Evolutionary conservation across 2,113 vertebrate species (phyloP).

Genomic region (Pavo muticus): DNA sequence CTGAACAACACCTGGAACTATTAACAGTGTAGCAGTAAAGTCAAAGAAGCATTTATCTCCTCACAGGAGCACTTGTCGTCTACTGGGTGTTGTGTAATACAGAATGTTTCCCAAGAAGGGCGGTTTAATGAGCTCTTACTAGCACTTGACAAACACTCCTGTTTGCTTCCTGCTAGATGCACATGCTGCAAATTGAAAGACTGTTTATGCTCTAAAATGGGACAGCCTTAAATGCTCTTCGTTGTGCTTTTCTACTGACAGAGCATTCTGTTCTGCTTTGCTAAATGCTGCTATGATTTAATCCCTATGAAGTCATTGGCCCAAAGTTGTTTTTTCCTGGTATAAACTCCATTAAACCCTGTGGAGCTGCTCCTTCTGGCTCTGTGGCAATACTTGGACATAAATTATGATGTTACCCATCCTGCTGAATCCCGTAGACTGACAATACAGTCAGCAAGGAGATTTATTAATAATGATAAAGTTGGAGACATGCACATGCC

Average conservation of each 20-base stretch:
- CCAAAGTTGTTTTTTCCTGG: not conserved
- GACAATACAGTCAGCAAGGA: not conserved
- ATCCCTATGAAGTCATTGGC: not conserved
- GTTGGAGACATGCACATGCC: not conserved
- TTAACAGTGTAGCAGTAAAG: not conserved
- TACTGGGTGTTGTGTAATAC: conserved; percentile 1
- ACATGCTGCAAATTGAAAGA: not conserved
- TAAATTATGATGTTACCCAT: not conserved
- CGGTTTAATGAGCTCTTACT: conserved; percentile 37
- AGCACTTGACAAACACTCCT: conserved; percentile 41
- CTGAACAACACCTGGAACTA: not conserved
- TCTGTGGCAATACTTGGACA: not conserved
- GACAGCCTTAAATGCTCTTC: not conserved
- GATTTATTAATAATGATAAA: conserved; percentile 2
- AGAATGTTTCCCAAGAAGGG: conserved; percentile 28
- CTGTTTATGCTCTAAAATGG: conserved; percentile 6
- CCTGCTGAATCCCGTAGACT: not conserved
- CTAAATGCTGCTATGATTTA: conserved; percentile 43
- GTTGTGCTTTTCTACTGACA: not conserved
- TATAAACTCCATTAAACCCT: not conserved
- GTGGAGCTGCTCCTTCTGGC: conserved; percentile 9
- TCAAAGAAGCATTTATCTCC: not conserved
- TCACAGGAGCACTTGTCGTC: not conserved
- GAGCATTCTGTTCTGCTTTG: conserved; percentile 5
- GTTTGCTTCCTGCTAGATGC: conserved; percentile 20